Evolutionary conservation across 2,797 vertebrate genomes (phyloP), one percentile per base, ranked within the genome.

Genomic region (Lagothrix lagotricha): DNA sequence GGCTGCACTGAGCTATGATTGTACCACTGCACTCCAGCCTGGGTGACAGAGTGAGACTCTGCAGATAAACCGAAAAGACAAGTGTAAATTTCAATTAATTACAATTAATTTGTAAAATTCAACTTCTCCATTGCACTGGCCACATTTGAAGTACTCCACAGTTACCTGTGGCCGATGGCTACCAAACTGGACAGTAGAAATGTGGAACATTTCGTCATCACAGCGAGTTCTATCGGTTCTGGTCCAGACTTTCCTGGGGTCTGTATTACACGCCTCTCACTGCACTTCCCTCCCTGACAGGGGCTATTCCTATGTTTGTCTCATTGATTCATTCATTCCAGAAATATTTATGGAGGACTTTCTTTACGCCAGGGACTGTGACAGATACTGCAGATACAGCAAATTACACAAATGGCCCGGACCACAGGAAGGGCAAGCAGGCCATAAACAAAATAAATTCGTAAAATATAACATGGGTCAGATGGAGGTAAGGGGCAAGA

Each of bases 131-230:
- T 28, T 10, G 22, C 22, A 41, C 30, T 20, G 41, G 50, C 61
- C 88, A 57, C 88, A 48, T 48, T 79, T 41, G 58, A 58, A 58
- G 50, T 1, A 5, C n/a, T 28, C 4, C 28, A 6, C 17, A 1
- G 9, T 46, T 48, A 81, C 22, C 39, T 19, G 9, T 4, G 13
- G 19, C 73, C 22, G 41, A 28, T 61, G 73, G 41, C 61, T 17
- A 39, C 52, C 11, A 2, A 15, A 5, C 0, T 50, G 58, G 48
- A 24, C 24, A 26, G 83, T 0, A 1, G 17, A 36, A 44, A 28
- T 6, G 20, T n/a, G 46, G 41, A 15, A 26, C 64, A 19, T 46
- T 19, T 54, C 64, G 2, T 33, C 70, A 57, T 5, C 39, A 7
- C 44, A 13, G 77, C 4, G 39, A 15, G 57, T 20, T 67, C 46